These are phyloP conservation scores for Brenthis hecate DNA, from an alignment of 2,888 invertebrate species.

Conservation along the genomic window DNA sequence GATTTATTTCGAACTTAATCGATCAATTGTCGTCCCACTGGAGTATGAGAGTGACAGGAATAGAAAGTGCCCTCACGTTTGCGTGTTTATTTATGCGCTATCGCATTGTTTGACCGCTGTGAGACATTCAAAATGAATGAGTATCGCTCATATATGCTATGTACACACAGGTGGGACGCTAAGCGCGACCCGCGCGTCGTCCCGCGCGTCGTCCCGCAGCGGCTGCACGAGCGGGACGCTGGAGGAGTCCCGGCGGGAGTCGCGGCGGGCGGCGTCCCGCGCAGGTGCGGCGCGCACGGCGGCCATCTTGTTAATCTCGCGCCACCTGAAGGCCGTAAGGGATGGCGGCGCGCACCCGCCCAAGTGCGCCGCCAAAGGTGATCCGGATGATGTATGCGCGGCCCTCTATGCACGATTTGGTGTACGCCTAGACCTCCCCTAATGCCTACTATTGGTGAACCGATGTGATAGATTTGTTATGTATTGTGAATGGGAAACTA, in stretches of 20 bases:
- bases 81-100: too few relatives aligned
- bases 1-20: too few relatives aligned
- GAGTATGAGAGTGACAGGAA: too few relatives aligned
- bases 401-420: conserved; percentile 73
- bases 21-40: too few relatives aligned
- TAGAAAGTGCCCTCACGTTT: too few relatives aligned
- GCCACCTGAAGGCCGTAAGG: conserved; percentile 87
- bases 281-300: conserved; percentile 96
- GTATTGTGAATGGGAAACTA: too few relatives aligned
- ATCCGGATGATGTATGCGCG: conserved; percentile 80
- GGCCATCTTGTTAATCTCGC: conserved; percentile 97
- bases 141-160: neutral
- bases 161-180: conserved; percentile 79
- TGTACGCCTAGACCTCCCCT: conserved; percentile 56
- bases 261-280: conserved; percentile 86
- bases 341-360: conserved; percentile 81
- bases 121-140: neutral
- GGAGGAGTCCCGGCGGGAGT: conserved; percentile 72
- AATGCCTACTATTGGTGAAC: conserved; percentile 35
- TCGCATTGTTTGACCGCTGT: too few relatives aligned
- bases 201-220: conserved; percentile 77
- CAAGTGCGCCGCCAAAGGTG: conserved; percentile 83
- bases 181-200: conserved; percentile 75
- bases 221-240: conserved; percentile 74
- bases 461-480: neutral